Conservation (phyloP, 2,888 invertebrate species). For the Desoria tigrina region DNA sequence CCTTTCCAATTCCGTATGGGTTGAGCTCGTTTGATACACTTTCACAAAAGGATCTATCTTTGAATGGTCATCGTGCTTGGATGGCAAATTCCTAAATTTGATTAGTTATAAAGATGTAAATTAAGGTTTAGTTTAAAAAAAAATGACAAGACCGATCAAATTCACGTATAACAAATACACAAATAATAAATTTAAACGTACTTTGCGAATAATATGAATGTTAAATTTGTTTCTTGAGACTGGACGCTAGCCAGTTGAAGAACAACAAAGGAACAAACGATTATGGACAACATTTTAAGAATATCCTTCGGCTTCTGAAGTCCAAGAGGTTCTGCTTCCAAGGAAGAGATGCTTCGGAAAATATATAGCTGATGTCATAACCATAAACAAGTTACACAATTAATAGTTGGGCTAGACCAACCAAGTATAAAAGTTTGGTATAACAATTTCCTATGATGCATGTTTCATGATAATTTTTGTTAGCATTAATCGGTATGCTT, state of each 20-base stretch:
- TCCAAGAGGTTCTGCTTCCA: too few species aligned
- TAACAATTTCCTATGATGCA: too few species aligned
- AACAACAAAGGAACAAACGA: not conserved
- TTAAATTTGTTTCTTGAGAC: conserved; percentile 42
- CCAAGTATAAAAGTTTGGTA: too few species aligned
- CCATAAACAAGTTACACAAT: too few species aligned
- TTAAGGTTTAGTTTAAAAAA: not conserved
- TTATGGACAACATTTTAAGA: conserved; percentile 5
- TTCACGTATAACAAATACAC: not conserved
- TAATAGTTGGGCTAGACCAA: too few species aligned
- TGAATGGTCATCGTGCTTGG: conserved; percentile 35
- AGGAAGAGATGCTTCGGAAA: too few species aligned
- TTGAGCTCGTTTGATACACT: conserved; percentile 34
- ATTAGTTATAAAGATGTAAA: not conserved
- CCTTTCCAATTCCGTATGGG: conserved; percentile 33
- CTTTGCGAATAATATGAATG: conserved; percentile 46
- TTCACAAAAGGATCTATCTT: conserved; percentile 45
- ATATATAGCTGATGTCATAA: too few species aligned
- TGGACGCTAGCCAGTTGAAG: conserved; percentile 11
- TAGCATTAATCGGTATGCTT: too few species aligned
- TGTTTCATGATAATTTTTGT: too few species aligned
- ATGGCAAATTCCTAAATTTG: conserved; percentile 30
- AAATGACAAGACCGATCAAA: conserved; percentile 1
- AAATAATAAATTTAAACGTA: conserved; percentile 22
- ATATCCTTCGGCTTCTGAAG: too few species aligned